Percentiles rank a stretch among this genome's conserved stretches.
Conservation (phyloP, 2,113 vertebrate species). For the Festucalex cinctus region DNA sequence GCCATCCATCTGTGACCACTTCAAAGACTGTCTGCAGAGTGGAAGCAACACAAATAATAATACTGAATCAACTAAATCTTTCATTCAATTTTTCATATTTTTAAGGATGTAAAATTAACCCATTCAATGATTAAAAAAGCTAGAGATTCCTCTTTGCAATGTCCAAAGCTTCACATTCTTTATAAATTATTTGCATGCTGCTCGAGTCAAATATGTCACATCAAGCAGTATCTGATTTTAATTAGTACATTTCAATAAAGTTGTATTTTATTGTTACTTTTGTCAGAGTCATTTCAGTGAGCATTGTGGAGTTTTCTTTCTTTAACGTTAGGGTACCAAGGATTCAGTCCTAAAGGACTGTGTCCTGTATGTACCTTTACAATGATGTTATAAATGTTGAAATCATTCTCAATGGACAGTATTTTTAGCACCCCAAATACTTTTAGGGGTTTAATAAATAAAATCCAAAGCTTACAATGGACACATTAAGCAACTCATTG, state of each 20-base stretch:
- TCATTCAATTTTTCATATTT: conserved; percentile 5
- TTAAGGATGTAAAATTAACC: not conserved
- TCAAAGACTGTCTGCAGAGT: conserved; percentile 72
- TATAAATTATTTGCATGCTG: not conserved
- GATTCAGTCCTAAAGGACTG: not conserved
- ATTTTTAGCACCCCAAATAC: too few relatives aligned
- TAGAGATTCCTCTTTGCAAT: too few relatives aligned
- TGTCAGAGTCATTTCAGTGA: not conserved
- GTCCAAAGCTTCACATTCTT: not conserved
- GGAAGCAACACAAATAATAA: conserved; percentile 2
- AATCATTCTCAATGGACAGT: too few relatives aligned
- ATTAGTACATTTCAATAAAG: not conserved
- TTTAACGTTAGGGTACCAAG: not conserved
- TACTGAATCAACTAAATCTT: not conserved
- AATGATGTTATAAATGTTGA: not conserved
- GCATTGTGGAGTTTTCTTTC: not conserved
- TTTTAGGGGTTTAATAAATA: too few relatives aligned
- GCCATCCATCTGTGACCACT: conserved; percentile 88
- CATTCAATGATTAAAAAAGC: too few relatives aligned
- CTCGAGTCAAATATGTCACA: not conserved
- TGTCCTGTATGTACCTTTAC: not conserved
- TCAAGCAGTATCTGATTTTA: too few relatives aligned
- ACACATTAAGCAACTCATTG: not conserved
- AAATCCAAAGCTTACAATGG: not conserved
- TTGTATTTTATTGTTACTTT: not conserved